phyloP scores from a whole-genome alignment of 2,797 vertebrate genomes.

The Danio aesculapii region DNA sequence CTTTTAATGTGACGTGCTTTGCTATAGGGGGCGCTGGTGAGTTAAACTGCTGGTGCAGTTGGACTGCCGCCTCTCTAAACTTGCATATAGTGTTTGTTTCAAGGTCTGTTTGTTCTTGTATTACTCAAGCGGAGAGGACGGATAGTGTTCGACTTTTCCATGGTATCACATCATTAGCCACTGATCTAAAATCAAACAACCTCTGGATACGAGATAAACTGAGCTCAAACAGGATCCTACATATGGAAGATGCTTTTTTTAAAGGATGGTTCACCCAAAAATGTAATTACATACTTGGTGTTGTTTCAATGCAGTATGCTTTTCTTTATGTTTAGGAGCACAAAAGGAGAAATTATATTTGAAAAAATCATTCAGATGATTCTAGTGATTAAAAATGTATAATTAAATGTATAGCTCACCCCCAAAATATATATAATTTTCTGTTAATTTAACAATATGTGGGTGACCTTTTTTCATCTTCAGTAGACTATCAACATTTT shows the following conservation, averaged over 20 bases:
- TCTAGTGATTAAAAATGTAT: too few species aligned
- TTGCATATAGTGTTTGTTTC: not conserved
- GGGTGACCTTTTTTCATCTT: too few species aligned
- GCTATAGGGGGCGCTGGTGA: constrained; percentile 60
- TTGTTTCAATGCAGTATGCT: not conserved
- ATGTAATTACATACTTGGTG: too few species aligned
- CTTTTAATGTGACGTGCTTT: constrained; percentile 40
- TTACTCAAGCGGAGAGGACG: not conserved
- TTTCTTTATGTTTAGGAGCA: too few species aligned
- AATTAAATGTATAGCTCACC: too few species aligned
- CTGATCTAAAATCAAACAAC: constrained; percentile 7
- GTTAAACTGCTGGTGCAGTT: not conserved
- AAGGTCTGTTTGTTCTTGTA: constrained; percentile 21
- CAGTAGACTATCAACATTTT: too few species aligned
- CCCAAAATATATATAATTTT: too few species aligned
- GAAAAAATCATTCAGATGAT: too few species aligned
- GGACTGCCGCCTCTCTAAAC: not conserved
- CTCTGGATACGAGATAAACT: not conserved
- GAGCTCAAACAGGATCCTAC: not conserved
- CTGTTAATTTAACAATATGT: too few species aligned
- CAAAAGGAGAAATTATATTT: too few species aligned
- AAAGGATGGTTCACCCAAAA: not conserved
- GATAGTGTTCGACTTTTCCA: not conserved
- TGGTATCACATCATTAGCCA: not conserved
- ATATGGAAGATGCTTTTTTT: not conserved